A percentile compares a stretch with the other conserved stretches of the same genome.
phyloP scores from a whole-genome alignment of 2,113 vertebrate species.

The Oryzias melastigma region DNA sequence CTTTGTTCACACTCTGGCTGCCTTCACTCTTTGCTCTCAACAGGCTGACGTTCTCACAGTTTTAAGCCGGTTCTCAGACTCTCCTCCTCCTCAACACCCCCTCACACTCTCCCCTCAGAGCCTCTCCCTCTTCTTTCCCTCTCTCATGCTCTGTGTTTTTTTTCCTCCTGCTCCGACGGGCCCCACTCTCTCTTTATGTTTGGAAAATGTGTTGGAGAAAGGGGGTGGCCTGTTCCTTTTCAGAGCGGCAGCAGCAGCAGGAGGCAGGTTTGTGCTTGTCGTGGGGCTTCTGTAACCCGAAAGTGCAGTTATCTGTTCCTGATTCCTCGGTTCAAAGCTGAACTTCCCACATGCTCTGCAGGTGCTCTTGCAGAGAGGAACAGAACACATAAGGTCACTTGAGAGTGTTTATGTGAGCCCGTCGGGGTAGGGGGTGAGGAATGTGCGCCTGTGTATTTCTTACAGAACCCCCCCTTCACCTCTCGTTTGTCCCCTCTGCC shows the following conservation, averaged over 20 bases:
- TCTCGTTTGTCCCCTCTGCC: conserved; percentile 35
- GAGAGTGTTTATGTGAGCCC: conserved; percentile 45
- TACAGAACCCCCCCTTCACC: conserved; percentile 21
- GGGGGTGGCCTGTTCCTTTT: conserved; percentile 41
- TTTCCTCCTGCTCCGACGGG: conserved; percentile 21
- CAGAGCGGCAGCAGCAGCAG: conserved; percentile 12
- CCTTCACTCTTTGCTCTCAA: conserved; percentile 16
- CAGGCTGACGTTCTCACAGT: conserved; percentile 39
- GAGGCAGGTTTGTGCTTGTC: conserved; percentile 56
- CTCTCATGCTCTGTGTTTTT: conserved; percentile 19
- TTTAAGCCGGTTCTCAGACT: conserved; percentile 50
- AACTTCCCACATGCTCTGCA: conserved; percentile 33
- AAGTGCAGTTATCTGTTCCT: conserved; percentile 43
- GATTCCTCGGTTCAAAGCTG: conserved; percentile 25
- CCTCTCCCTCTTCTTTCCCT: conserved; percentile 37
- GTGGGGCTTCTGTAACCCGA: conserved; percentile 35
- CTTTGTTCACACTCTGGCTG: conserved; percentile 18
- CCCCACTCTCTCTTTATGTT: conserved; percentile 16
- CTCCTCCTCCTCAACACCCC: conserved; percentile 68
- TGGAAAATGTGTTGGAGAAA: conserved; percentile 26
- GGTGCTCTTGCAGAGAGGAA: conserved; percentile 38
- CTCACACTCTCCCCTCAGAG: conserved; percentile 37
- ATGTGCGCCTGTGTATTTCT: conserved; percentile 58
- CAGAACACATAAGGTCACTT: conserved; percentile 12
- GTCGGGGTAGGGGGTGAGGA: conserved; percentile 49